Percentiles rank a stretch among this genome's conserved stretches.
Evolutionary conservation across 2,113 vertebrate genomes (phyloP).

Genomic region (Cynoglossus semilaevis): DNA sequence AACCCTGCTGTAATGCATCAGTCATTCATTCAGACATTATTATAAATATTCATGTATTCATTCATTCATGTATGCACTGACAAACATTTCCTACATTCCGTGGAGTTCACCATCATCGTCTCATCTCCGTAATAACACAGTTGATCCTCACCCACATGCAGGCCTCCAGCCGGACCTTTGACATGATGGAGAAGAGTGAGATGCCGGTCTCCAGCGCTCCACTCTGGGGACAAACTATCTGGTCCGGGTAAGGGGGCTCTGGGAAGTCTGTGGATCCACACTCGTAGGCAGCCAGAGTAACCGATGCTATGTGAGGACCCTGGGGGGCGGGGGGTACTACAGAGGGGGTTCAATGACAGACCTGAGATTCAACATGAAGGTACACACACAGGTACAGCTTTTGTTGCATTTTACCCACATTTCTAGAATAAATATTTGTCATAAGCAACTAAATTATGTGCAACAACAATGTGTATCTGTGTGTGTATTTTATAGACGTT

Average conservation of each 20-base stretch:
- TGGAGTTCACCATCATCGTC: not conserved
- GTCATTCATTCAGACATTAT: no score
- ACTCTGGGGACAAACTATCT: conserved; percentile 88
- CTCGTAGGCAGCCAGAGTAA: conserved; percentile 97
- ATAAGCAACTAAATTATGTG: no score
- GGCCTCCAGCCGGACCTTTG: conserved; percentile 97
- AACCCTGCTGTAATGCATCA: no score
- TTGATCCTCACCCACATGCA: conserved; percentile 95
- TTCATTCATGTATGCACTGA: no score
- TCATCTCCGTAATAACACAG: not conserved
- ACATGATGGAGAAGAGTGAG: conserved; percentile 94
- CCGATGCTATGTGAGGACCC: conserved; percentile 98
- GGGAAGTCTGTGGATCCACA: conserved; percentile 96
- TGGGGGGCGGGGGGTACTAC: conserved; percentile 46
- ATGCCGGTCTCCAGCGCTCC: conserved; percentile 76
- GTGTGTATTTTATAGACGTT: no score
- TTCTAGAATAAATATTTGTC: no score
- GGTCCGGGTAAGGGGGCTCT: conserved; percentile 95
- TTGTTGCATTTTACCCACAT: no score
- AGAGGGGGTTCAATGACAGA: not conserved
- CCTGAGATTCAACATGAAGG: not conserved
- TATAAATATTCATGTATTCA: no score
- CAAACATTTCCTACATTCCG: conserved; percentile 11
- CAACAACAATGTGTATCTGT: no score
- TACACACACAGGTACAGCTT: not conserved